phyloP scores from a whole-genome alignment of 1,140 invertebrate species.

The Cecropterus lyciades region DNA sequence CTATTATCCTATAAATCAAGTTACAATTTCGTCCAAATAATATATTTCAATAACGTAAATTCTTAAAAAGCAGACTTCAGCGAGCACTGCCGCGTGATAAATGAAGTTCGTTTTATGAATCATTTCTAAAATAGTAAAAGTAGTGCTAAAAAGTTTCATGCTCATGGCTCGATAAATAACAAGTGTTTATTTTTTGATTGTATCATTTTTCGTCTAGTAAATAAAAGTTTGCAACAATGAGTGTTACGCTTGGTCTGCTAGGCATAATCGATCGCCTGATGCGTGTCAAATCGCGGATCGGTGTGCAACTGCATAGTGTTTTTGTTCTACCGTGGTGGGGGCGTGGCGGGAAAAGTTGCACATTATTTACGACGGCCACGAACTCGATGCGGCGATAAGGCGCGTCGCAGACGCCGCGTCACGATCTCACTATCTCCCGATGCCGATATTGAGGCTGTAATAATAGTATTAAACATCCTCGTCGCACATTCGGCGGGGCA shows the following conservation, averaged over 20 bases:
- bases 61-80: not conserved
- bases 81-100: not conserved
- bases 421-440: constrained; percentile 79
- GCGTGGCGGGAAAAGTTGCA: constrained; percentile 81
- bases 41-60: not conserved
- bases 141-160: constrained; percentile 23
- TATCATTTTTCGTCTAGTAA: constrained; percentile 12
- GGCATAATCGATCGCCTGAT: constrained; percentile 29
- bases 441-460: constrained; percentile 70
- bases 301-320: constrained; percentile 52
- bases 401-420: constrained; percentile 79
- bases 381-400: constrained; percentile 80
- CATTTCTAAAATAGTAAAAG: constrained; percentile 29
- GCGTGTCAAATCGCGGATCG: constrained; percentile 36
- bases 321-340: constrained; percentile 59
- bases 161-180: constrained; percentile 20
- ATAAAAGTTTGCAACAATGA: constrained; percentile 25
- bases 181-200: constrained; percentile 25
- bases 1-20: not conserved
- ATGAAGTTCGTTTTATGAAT: constrained; percentile 4
- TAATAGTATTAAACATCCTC: constrained; percentile 71
- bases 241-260: constrained; percentile 31
- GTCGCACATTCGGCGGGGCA: constrained; percentile 19
- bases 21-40: not conserved
- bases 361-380: constrained; percentile 82